Evolutionary conservation across 2,888 invertebrate species (phyloP).

Genomic region (Cantharis rustica): DNA sequence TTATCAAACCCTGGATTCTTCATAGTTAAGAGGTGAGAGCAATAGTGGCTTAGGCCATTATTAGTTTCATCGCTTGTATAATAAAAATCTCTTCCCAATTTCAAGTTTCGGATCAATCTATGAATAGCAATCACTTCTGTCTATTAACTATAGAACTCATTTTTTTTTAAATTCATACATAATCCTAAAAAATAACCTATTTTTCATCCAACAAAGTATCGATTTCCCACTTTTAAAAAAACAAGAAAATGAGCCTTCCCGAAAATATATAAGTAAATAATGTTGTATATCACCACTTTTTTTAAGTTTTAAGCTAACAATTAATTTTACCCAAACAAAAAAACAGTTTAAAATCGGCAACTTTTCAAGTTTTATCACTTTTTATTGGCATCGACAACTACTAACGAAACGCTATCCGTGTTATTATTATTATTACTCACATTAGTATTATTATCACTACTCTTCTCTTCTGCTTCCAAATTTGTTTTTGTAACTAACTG

Average conservation of each 20-base stretch:
- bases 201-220: neutral
- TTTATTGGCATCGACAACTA: conserved; percentile 17
- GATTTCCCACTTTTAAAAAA: neutral
- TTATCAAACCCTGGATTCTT: no score
- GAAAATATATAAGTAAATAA: conserved; percentile 16
- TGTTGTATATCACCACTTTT: conserved; percentile 22
- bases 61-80: no score
- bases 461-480: conserved; percentile 10
- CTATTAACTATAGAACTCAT: neutral
- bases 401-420: conserved; percentile 24
- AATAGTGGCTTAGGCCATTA: no score
- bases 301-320: conserved; percentile 21
- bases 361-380: neutral
- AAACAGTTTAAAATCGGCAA: neutral
- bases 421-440: conserved; percentile 31
- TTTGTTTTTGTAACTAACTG: conserved; percentile 13
- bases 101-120: no score
- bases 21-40: no score
- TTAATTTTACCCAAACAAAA: neutral
- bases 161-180: neutral
- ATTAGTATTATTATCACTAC: conserved; percentile 19
- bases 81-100: no score
- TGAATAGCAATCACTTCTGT: neutral
- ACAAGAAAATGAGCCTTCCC: conserved; percentile 22
- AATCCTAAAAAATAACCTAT: neutral